Evolutionary conservation across 2,888 invertebrate species (phyloP).

Genomic region (Ormyrus labotus): DNA sequence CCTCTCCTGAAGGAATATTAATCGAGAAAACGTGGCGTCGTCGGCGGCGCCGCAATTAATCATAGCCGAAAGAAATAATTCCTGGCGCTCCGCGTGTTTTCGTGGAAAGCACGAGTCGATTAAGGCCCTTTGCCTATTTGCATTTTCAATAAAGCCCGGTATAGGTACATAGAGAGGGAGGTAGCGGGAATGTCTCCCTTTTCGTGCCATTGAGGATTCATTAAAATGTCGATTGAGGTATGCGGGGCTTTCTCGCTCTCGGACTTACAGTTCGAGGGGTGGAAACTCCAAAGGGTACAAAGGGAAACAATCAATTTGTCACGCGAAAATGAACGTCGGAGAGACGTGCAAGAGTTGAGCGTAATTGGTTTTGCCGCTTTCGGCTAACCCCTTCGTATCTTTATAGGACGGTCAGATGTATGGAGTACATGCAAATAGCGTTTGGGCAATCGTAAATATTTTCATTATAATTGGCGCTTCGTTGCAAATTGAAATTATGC

Average conservation of each 20-base stretch:
- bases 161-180: neutral
- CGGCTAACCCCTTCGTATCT: neutral
- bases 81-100: slow-evolving; percentile 16
- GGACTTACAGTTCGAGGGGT: slow-evolving; percentile 7
- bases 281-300: slow-evolving; percentile 11
- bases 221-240: slow-evolving; percentile 55
- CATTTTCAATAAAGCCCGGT: slow-evolving; percentile 51
- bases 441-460: too few relatives aligned
- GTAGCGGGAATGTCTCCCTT: slow-evolving; percentile 29
- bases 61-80: slow-evolving; percentile 43
- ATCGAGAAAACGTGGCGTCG: slow-evolving; percentile 49
- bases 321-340: slow-evolving; percentile 40
- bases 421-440: too few relatives aligned
- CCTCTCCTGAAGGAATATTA: slow-evolving; percentile 47
- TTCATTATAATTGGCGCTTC: too few relatives aligned
- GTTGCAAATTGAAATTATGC: too few relatives aligned
- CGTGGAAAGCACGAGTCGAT: slow-evolving; percentile 33
- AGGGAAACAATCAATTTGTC: slow-evolving; percentile 56
- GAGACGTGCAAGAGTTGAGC: slow-evolving; percentile 17
- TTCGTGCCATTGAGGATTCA: slow-evolving; percentile 36
- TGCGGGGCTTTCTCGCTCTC: slow-evolving; percentile 18
- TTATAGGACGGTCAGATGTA: too few relatives aligned
- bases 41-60: slow-evolving; percentile 46
- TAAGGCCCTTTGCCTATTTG: slow-evolving; percentile 38
- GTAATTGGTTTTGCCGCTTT: slow-evolving; percentile 51